Conservation (phyloP, 2,888 invertebrate genomes). For the Linnaemya vulpina region DNA sequence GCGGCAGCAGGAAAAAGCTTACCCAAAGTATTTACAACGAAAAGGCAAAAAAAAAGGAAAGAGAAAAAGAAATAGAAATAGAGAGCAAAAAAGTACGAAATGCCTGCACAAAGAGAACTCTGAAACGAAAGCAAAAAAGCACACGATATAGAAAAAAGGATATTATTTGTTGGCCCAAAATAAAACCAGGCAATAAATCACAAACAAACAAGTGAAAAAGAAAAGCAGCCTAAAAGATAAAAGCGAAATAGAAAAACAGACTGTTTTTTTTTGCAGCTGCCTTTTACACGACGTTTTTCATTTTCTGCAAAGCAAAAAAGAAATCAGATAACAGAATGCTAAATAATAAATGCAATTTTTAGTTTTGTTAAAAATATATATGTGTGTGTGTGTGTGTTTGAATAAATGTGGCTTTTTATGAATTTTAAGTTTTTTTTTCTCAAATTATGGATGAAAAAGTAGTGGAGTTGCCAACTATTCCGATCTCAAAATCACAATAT, state of each 20-base stretch:
- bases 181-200: slow-evolving; percentile 27
- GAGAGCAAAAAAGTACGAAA: not conserved
- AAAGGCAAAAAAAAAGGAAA: not conserved
- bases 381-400: too few relatives aligned
- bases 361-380: slow-evolving; percentile 5
- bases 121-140: slow-evolving; percentile 26
- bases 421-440: too few relatives aligned
- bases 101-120: slow-evolving; percentile 31
- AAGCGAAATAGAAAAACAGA: not conserved
- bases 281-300: slow-evolving; percentile 13
- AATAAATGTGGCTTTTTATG: too few relatives aligned
- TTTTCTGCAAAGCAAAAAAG: slow-evolving; percentile 14
- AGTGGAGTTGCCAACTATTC: too few relatives aligned
- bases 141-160: slow-evolving; percentile 47
- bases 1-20: slow-evolving; percentile 28
- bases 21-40: not conserved
- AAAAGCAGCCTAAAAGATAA: slow-evolving; percentile 18
- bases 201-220: slow-evolving; percentile 3
- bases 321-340: not conserved
- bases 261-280: not conserved
- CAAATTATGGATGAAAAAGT: too few relatives aligned
- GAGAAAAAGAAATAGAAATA: slow-evolving; percentile 16
- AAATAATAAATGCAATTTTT: slow-evolving; percentile 13
- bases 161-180: slow-evolving; percentile 16
- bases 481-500: too few relatives aligned